Conservation (phyloP, 2,797 vertebrate species). For the Enteromius unitaeniatus region DNA sequence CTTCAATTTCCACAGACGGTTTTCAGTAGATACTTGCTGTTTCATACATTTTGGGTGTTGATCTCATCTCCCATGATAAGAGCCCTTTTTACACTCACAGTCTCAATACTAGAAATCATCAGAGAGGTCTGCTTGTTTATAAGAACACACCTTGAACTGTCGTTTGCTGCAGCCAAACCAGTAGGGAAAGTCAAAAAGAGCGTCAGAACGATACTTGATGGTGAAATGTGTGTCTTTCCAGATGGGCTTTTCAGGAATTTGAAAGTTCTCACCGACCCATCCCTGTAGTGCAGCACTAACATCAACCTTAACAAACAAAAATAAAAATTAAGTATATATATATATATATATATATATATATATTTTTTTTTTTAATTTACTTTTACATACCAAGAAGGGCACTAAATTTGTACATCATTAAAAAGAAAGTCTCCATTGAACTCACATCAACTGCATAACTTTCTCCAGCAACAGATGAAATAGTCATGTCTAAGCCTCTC, state of each 20-base stretch:
- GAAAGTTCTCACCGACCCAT: slow-evolving; percentile 57
- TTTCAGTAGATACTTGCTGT: neutral
- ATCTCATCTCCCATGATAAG: slow-evolving; percentile 16
- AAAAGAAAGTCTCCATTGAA: neutral
- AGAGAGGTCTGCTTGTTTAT: neutral
- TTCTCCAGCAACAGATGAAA: slow-evolving; percentile 75
- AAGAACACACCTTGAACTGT: slow-evolving; percentile 61
- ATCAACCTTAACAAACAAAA: slow-evolving; percentile 67
- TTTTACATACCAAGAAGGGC: neutral
- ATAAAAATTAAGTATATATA: neutral
- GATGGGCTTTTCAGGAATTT: slow-evolving; percentile 32
- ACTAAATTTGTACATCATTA: neutral
- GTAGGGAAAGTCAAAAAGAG: slow-evolving; percentile 75
- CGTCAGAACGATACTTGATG: slow-evolving; percentile 73
- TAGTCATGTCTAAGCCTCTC: slow-evolving; percentile 71
- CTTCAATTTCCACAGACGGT: neutral
- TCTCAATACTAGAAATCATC: neutral
- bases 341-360: too few species aligned
- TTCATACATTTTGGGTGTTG: neutral
- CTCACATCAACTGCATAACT: slow-evolving; percentile 76
- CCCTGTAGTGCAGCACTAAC: slow-evolving; percentile 63
- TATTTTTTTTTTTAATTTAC: too few species aligned
- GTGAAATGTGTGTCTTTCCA: slow-evolving; percentile 71
- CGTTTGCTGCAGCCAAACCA: slow-evolving; percentile 76
- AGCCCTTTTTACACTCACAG: neutral